Conservation (phyloP, 2,113 vertebrate genomes). For the Symphodus melops region DNA sequence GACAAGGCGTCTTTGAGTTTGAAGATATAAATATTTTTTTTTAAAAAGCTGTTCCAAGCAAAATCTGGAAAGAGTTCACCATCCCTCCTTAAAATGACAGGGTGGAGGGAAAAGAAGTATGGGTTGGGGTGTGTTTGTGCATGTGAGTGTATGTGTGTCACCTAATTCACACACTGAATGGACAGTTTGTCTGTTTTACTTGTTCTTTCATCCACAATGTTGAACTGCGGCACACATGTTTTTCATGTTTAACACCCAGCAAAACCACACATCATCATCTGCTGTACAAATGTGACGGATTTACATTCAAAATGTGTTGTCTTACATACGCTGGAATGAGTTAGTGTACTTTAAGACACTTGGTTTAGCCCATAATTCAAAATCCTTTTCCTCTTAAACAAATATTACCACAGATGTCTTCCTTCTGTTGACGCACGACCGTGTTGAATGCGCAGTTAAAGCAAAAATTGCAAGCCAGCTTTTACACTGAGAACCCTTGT, state of each 20-base stretch:
- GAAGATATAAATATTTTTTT: conserved; percentile 69
- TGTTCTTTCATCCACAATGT: conserved; percentile 33
- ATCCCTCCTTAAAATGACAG: conserved; percentile 57
- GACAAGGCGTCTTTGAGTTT: conserved; percentile 71
- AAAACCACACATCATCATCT: conserved; percentile 13
- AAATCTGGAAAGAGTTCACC: conserved; percentile 55
- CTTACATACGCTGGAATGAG: conserved; percentile 12
- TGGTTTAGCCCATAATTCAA: conserved; percentile 25
- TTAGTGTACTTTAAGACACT: conserved; percentile 7
- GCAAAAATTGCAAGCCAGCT: conserved; percentile 15
- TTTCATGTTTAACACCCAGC: conserved; percentile 25
- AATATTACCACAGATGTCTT: conserved; percentile 23
- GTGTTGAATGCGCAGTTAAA: background rate
- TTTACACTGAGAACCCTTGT: conserved; percentile 35
- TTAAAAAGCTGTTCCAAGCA: conserved; percentile 37
- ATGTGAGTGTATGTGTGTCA: conserved; percentile 7
- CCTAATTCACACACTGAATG: conserved; percentile 32
- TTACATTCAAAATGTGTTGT: conserved; percentile 23
- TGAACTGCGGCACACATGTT: conserved; percentile 53
- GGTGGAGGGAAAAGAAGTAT: conserved; percentile 51
- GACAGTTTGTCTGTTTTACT: conserved; percentile 32
- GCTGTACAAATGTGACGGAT: conserved; percentile 28
- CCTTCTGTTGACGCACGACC: conserved; percentile 36
- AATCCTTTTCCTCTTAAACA: conserved; percentile 29
- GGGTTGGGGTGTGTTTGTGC: conserved; percentile 17